Conservation (phyloP, 2,888 invertebrate genomes). For the Parnassius smintheus region DNA sequence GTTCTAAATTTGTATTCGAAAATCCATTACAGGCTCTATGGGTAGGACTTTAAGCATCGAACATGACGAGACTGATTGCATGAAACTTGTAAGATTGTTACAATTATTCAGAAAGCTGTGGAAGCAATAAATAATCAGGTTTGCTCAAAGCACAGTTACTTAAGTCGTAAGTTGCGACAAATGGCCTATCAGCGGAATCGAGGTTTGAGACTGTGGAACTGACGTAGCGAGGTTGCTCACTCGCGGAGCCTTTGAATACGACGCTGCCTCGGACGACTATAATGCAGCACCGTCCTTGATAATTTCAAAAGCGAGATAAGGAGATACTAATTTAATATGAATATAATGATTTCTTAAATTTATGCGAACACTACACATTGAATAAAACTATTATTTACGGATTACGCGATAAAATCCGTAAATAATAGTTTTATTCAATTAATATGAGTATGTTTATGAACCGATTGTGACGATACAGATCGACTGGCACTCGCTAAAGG, state of each 20-base stretch:
- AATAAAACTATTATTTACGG: too few species aligned
- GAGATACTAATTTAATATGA: slow-evolving; percentile 51
- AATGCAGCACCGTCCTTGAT: slow-evolving; percentile 41
- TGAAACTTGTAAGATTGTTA: slow-evolving; percentile 45
- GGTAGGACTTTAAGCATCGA: slow-evolving; percentile 11
- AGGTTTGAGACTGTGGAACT: slow-evolving; percentile 34
- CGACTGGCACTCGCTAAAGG: slow-evolving; percentile 71
- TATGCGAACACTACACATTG: too few species aligned
- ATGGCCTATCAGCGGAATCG: slow-evolving; percentile 42
- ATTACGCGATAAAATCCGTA: too few species aligned
- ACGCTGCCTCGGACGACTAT: slow-evolving; percentile 33
- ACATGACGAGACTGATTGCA: slow-evolving; percentile 39
- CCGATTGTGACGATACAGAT: slow-evolving; percentile 76
- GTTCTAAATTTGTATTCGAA: slow-evolving; percentile 44
- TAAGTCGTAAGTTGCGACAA: slow-evolving; percentile 64
- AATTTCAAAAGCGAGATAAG: slow-evolving; percentile 53
- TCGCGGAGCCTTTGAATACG: not conserved
- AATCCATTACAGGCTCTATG: slow-evolving; percentile 31
- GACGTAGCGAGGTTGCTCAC: not conserved
- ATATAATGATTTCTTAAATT: too few species aligned
- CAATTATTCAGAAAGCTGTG: slow-evolving; percentile 58
- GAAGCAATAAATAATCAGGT: slow-evolving; percentile 63
- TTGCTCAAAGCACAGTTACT: slow-evolving; percentile 65
- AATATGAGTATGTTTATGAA: slow-evolving; percentile 57
- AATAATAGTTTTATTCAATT: too few species aligned